Percentiles rank a stretch among this genome's conserved stretches.
Conservation (phyloP, 2,888 invertebrate species). For the Deilephila elpenor region DNA sequence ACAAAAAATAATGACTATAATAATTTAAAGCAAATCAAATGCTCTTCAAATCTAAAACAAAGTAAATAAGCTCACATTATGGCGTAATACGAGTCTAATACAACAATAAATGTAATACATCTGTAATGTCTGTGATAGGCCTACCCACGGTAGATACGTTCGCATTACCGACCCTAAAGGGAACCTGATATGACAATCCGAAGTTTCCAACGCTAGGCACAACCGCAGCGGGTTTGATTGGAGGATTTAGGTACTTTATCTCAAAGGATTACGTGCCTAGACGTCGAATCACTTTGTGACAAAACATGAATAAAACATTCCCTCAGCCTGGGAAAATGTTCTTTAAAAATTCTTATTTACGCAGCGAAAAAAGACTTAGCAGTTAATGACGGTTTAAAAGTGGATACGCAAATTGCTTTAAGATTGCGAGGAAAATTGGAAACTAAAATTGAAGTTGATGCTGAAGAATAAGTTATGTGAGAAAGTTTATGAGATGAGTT, state of each 20-base stretch:
- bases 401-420: constrained; percentile 27
- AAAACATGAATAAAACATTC: constrained; percentile 27
- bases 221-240: constrained; percentile 20
- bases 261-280: constrained; percentile 27
- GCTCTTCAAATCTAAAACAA: not conserved
- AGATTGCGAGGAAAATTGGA: constrained; percentile 14
- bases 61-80: not conserved
- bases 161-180: not conserved
- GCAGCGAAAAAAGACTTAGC: constrained; percentile 9
- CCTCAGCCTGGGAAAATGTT: constrained; percentile 11
- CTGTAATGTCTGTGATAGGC: not conserved
- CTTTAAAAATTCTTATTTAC: constrained; percentile 24
- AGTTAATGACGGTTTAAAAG: constrained; percentile 18
- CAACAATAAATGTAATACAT: not conserved
- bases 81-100: not conserved
- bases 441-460: constrained; percentile 8
- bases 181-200: constrained; percentile 9
- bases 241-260: constrained; percentile 25
- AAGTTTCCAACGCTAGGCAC: constrained; percentile 12
- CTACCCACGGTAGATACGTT: not conserved
- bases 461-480: not conserved
- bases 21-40: no score
- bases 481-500: not conserved
- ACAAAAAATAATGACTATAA: no score
- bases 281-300: constrained; percentile 25